A percentile compares a stretch with the other conserved stretches of the same genome.
Conservation (phyloP, 2,888 invertebrate species). For the Opisthograptis luteolata region DNA sequence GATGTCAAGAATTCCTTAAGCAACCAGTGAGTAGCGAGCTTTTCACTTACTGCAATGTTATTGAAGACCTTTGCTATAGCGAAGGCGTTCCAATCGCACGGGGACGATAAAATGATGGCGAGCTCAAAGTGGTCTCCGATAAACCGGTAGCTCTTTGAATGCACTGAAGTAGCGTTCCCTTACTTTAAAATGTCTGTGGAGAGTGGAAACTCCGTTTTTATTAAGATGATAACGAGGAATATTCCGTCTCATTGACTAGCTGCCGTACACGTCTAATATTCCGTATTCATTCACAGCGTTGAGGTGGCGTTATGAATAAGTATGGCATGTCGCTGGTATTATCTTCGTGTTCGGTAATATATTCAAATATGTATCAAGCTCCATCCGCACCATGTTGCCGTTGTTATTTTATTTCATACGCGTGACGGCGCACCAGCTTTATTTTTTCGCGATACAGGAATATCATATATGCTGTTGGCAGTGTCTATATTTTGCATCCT, state of each 20-base stretch:
- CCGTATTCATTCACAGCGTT: conserved; percentile 68
- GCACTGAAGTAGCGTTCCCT: conserved; percentile 26
- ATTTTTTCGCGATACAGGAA: conserved; percentile 70
- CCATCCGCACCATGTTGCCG: conserved; percentile 77
- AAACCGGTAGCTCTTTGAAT: conserved; percentile 45
- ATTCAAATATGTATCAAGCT: conserved; percentile 84
- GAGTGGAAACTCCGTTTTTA: conserved; percentile 8
- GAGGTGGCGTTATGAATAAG: conserved; percentile 79
- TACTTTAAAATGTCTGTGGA: conserved; percentile 23
- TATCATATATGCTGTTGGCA: conserved; percentile 55
- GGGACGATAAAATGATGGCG: conserved; percentile 48
- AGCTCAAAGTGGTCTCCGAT: conserved; percentile 45
- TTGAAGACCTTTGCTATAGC: conserved; percentile 44
- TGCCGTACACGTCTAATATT: conserved; percentile 45
- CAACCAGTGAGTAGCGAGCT: conserved; percentile 4
- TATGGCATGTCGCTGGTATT: conserved; percentile 74
- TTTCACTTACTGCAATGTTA: conserved; percentile 45
- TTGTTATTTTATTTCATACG: conserved; percentile 82
- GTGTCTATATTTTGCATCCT: conserved; percentile 43
- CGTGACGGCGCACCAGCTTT: conserved; percentile 75
- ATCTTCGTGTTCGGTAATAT: conserved; percentile 81
- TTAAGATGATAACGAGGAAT: conserved; percentile 26
- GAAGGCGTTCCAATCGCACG: conserved; percentile 16
- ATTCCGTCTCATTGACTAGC: conserved; percentile 31
- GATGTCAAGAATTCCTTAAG: conserved; percentile 3